Percentiles rank a stretch among this genome's conserved stretches.
Evolutionary conservation across 1,140 invertebrate species (phyloP).

Genomic region (Hetaerina americana): DNA sequence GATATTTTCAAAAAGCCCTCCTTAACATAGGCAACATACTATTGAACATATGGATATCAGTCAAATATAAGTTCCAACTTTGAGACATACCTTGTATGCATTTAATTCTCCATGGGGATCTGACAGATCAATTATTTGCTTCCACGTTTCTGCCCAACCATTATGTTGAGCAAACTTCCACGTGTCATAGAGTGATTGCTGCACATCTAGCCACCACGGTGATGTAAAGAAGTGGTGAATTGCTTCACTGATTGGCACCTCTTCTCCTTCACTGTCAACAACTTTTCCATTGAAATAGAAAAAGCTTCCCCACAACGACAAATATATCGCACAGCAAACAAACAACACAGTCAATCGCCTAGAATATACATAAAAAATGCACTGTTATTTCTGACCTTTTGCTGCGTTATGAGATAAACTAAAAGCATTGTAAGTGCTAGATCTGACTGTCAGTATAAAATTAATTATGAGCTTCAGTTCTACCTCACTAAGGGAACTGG

Average conservation of each 20-base stretch:
- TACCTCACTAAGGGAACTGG: no score
- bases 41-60: no score
- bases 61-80: background rate
- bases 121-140: slow-evolving; percentile 67
- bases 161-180: slow-evolving; percentile 60
- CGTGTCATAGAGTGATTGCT: slow-evolving; percentile 57
- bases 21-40: no score
- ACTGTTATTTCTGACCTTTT: no score
- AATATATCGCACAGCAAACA: slow-evolving; percentile 50
- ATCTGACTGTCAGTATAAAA: no score
- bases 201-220: slow-evolving; percentile 60
- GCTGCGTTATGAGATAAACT: no score
- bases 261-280: slow-evolving; percentile 73
- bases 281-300: slow-evolving; percentile 84
- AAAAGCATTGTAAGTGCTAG: no score
- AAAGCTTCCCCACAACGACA: slow-evolving; percentile 58
- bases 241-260: slow-evolving; percentile 75
- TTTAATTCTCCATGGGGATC: slow-evolving; percentile 84
- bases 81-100: slow-evolving; percentile 58
- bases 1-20: no score
- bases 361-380: slow-evolving; percentile 6
- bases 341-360: slow-evolving; percentile 38
- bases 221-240: slow-evolving; percentile 81
- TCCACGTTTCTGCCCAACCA: slow-evolving; percentile 70
- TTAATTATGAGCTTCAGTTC: no score